A percentile compares a stretch with the other conserved stretches of the same genome.
Conservation (phyloP, 2,797 vertebrate species). For the Eutrigla gurnardus region DNA sequence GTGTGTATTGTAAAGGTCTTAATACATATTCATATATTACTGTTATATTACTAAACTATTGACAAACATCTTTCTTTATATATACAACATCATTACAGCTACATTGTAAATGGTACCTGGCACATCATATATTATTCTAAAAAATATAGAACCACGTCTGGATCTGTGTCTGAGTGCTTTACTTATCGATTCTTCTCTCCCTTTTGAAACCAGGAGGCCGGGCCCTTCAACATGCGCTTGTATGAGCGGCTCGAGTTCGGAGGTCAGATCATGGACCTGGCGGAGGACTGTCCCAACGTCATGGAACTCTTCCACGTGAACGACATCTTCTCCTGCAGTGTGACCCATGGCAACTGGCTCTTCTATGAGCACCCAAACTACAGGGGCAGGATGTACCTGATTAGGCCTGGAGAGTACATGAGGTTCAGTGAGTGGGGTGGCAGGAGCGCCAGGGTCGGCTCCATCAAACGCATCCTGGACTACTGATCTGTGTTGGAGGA, state of each 20-base stretch:
- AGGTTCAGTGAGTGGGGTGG: slow-evolving; percentile 80
- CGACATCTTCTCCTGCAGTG: slow-evolving; percentile 80
- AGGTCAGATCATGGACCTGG: slow-evolving; percentile 79
- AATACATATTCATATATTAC: neutral
- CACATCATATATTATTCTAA: neutral
- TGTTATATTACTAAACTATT: neutral
- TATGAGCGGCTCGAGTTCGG: slow-evolving; percentile 80
- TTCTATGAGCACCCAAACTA: slow-evolving; percentile 77
- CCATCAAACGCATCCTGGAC: slow-evolving; percentile 76
- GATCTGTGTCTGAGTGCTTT: neutral
- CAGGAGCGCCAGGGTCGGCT: slow-evolving; percentile 73
- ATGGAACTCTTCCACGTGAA: slow-evolving; percentile 74
- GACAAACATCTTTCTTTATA: neutral
- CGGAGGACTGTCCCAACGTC: slow-evolving; percentile 79
- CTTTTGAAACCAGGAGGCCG: slow-evolving; percentile 37
- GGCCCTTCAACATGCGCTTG: slow-evolving; percentile 72
- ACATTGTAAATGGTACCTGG: neutral
- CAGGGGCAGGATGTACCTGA: slow-evolving; percentile 74
- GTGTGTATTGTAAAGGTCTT: neutral
- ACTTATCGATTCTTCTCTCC: neutral
- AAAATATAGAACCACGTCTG: too few relatives aligned
- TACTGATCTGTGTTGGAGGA: slow-evolving; percentile 45
- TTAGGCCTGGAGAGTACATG: slow-evolving; percentile 74
- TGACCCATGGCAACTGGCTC: slow-evolving; percentile 74
- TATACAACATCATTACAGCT: neutral